These are phyloP conservation scores for Cydia pomonella DNA, from an alignment of 1,140 invertebrate species.

Conservation along the genomic window DNA sequence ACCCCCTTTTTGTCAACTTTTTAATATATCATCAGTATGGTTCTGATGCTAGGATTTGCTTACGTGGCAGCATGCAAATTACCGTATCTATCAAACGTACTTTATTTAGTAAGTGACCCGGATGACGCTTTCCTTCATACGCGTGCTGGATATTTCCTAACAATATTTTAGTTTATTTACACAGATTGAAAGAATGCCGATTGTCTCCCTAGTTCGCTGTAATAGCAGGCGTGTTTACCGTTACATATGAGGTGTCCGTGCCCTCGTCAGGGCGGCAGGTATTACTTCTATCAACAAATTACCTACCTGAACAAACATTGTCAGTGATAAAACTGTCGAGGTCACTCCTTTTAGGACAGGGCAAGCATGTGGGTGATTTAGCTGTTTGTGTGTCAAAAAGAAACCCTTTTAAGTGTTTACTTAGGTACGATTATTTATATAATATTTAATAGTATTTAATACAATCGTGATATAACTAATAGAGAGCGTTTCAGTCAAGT, in stretches of 20 bases:
- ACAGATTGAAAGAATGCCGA: background rate
- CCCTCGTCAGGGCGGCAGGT: constrained; percentile 23
- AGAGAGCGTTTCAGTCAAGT: no score
- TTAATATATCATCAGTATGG: no score
- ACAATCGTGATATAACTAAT: no score
- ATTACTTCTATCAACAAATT: constrained; percentile 12
- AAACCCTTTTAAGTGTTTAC: background rate
- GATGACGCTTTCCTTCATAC: no score
- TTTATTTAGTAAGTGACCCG: no score
- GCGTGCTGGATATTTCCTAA: no score
- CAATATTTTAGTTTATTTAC: background rate
- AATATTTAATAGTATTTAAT: no score
- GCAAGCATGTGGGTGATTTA: constrained; percentile 4
- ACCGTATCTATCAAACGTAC: no score
- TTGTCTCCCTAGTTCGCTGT: background rate
- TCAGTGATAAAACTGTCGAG: constrained; percentile 18
- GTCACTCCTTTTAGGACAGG: constrained; percentile 6
- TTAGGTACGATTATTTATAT: background rate
- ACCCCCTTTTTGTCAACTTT: no score
- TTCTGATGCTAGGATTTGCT: no score
- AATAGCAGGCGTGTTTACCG: background rate
- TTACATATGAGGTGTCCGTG: background rate
- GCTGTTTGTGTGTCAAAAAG: background rate
- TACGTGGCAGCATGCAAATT: no score
- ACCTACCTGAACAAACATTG: constrained; percentile 27